phyloP scores from a whole-genome alignment of 2,888 invertebrate species.

The Magallana nippona region DNA sequence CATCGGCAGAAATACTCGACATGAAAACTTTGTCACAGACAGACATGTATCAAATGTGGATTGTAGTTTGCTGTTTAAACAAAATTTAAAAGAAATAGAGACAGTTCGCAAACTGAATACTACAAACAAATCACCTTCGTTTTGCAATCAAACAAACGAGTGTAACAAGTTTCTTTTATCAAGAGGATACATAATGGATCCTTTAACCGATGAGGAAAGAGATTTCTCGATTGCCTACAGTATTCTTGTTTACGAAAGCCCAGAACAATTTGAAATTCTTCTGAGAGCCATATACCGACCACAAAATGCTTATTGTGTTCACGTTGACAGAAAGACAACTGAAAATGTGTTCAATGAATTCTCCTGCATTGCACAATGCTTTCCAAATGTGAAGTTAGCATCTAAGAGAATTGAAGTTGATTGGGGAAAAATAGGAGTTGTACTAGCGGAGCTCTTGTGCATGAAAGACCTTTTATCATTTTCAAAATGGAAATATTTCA shows the following conservation, averaged over 20 bases:
- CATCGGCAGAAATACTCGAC: no score
- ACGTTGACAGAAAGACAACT: slow-evolving; percentile 72
- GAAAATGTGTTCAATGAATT: slow-evolving; percentile 58
- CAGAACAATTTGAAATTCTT: slow-evolving; percentile 73
- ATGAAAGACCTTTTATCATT: slow-evolving; percentile 65
- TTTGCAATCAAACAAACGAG: slow-evolving; percentile 40
- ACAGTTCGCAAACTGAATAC: not conserved
- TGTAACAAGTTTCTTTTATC: slow-evolving; percentile 56
- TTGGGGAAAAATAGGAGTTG: slow-evolving; percentile 71
- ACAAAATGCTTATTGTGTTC: slow-evolving; percentile 77
- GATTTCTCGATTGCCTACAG: slow-evolving; percentile 73
- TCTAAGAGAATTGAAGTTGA: slow-evolving; percentile 60
- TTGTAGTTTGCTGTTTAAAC: slow-evolving; percentile 8
- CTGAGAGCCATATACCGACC: slow-evolving; percentile 75
- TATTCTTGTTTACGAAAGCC: slow-evolving; percentile 70
- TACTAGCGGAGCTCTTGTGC: slow-evolving; percentile 74
- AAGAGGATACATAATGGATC: slow-evolving; percentile 58
- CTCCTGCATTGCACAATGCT: slow-evolving; percentile 64
- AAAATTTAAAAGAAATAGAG: not conserved
- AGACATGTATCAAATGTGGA: not conserved
- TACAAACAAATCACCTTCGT: not conserved
- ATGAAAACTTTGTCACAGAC: no score
- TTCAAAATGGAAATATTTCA: slow-evolving; percentile 74
- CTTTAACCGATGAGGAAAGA: slow-evolving; percentile 64
- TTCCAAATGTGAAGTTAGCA: slow-evolving; percentile 74